Base-by-base conservation (phyloP, 2,113 vertebrate species). In the Apeltes quadracus region DNA sequence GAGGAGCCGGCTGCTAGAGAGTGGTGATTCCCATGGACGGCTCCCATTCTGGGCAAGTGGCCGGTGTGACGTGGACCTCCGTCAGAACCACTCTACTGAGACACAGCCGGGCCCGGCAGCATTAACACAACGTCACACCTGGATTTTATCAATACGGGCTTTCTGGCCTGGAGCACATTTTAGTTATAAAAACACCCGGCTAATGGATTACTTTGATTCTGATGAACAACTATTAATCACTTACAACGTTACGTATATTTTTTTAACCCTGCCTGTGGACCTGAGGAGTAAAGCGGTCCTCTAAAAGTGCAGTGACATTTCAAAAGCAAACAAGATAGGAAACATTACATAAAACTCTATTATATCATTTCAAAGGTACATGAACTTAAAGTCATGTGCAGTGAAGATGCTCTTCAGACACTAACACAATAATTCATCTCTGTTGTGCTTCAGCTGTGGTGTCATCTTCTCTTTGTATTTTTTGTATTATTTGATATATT, bases 21-120 rank as follows among this genome's bases (percentile, higher is more conserved):
- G 93, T 94, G 77, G 93, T 94, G 84, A 94, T 93, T 87, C 94
- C 94, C 92, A 94, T 93, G 88, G 94, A 92, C 6, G 90, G 93
- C 90, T 94, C 94, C 93, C 93, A 94, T 84, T 94, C 94, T 81
- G 94, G 94, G 84, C 93, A 94, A 80, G 93, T 90, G 79, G 93
- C 93, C 20, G 92, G 91, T 56, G 94, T 94, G 84, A 92, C 70
- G 25, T 93, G 93, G 88, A 94, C 90, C 87, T 94, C 93, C 79
- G 91, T 92, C 93, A 94, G 89, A 86, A 93, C 93, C 90, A 94
- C 93, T 94, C 94, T 94, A 93, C 86, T 90, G 88, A 91, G 86
- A 92, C 34, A 92, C 65, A 90, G 83, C 85, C 86, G 87, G 69
- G 84, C 65, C 86, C 82, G 20, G 76, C 73, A 87, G 85, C 43